Percentiles rank a stretch among this genome's conserved stretches.
These are phyloP conservation scores for Acanthurus leucopareius DNA, from an alignment of 2,797 vertebrate species.

Conservation along the genomic window DNA sequence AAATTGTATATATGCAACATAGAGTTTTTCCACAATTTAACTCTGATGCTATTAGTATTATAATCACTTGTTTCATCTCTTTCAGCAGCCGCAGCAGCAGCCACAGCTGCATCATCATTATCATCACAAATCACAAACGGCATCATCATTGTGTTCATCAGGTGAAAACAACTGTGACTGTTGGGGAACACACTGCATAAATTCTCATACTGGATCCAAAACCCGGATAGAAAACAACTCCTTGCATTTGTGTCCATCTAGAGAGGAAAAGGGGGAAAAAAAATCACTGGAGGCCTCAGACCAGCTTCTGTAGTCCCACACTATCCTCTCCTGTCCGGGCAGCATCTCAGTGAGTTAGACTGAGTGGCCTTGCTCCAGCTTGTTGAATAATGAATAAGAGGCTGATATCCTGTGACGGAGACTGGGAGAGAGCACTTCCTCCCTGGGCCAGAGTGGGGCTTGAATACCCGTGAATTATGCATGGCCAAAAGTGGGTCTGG, in stretches of 20 bases:
- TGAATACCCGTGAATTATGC: slow-evolving; percentile 99
- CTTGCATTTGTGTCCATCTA: slow-evolving; percentile 34
- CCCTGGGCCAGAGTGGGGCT: slow-evolving; percentile 96
- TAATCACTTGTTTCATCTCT: slow-evolving; percentile 22
- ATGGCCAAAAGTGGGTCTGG: slow-evolving; percentile 96
- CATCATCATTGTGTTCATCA: slow-evolving; percentile 46
- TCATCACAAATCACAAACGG: slow-evolving; percentile 41
- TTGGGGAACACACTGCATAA: slow-evolving; percentile 11
- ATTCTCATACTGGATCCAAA: slow-evolving; percentile 33
- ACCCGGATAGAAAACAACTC: slow-evolving; percentile 29
- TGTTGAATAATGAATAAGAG: slow-evolving; percentile 99
- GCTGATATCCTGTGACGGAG: slow-evolving; percentile 97
- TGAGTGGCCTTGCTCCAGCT: slow-evolving; percentile 93
- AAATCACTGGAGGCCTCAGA: slow-evolving; percentile 88
- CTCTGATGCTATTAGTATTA: slow-evolving; percentile 19
- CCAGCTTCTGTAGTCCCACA: slow-evolving; percentile 62
- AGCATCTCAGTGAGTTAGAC: slow-evolving; percentile 83
- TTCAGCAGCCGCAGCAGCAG: slow-evolving; percentile 16
- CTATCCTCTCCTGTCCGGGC: slow-evolving; percentile 73
- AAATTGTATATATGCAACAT: slow-evolving; percentile 11
- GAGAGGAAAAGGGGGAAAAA: slow-evolving; percentile 40
- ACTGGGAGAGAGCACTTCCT: slow-evolving; percentile 98
- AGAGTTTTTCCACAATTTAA: slow-evolving; percentile 19
- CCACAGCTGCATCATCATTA: slow-evolving; percentile 50
- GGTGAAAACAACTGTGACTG: slow-evolving; percentile 58